phyloP scores from a whole-genome alignment of 2,888 invertebrate species.

The Trichacis sp. region DNA sequence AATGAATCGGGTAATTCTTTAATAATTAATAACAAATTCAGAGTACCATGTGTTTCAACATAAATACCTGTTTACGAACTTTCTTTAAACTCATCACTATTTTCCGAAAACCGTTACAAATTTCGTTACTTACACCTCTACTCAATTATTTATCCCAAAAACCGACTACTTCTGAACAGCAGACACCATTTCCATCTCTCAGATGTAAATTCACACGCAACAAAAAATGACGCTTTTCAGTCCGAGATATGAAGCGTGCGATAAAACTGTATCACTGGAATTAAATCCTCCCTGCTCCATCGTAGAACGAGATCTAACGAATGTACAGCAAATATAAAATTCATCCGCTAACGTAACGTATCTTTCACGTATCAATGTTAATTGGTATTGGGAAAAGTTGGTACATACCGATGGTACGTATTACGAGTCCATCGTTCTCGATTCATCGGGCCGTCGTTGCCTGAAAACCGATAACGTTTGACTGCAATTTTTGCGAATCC shows the following conservation, averaged over 20 bases:
- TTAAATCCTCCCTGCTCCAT: background rate
- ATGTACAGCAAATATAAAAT: conserved; percentile 12
- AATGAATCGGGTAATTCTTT: too few species aligned
- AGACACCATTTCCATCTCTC: background rate
- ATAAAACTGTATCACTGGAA: background rate
- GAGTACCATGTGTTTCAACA: too few species aligned
- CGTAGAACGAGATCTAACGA: conserved; percentile 1
- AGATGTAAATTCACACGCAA: background rate
- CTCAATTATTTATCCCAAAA: too few species aligned
- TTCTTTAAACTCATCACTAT: too few species aligned
- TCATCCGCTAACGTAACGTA: conserved; percentile 4
- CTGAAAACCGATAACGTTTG: conserved; percentile 7
- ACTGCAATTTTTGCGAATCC: conserved; percentile 8
- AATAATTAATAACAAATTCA: too few species aligned
- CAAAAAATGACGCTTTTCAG: too few species aligned
- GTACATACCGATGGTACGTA: conserved; percentile 1
- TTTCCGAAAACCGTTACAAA: too few species aligned
- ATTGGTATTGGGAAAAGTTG: conserved; percentile 28
- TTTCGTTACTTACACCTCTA: too few species aligned
- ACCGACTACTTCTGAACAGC: too few species aligned
- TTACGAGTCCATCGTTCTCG: conserved; percentile 14
- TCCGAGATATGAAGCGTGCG: background rate
- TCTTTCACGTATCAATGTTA: conserved; percentile 20
- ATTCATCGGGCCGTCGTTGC: conserved; percentile 6
- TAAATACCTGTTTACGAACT: too few species aligned